Evolutionary conservation across 1,140 invertebrate species (phyloP), one percentile per base, ranked within the genome.

Genomic region (Drosophila novamexicana): DNA sequence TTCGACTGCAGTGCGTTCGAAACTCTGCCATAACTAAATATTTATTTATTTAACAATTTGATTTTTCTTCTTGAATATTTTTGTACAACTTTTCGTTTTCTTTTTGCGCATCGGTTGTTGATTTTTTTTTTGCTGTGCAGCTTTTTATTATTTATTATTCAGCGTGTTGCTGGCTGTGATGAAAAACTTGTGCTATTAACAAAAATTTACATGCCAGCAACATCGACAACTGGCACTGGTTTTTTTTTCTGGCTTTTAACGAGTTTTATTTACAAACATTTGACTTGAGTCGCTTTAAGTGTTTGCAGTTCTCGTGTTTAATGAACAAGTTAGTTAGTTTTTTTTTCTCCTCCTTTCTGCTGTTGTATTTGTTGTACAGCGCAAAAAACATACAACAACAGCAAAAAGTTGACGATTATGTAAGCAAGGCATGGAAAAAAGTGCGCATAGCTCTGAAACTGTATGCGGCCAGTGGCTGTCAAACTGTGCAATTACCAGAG

Each of bases 201-300:
- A 82, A 81, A 82, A 88, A 85, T 85, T 88, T 85, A 79, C 81
- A 88, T 85, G 81, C 47, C 62, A 62, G 54, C 54, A 16, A 44
- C 39, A 45, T 14, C 56, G 57, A 64, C 47, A 9, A 39, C 14
- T 16, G 57, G 61, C 53, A 65, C 73, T 72, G 73, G 62, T 81
- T 78, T 85, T 66, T 66, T 59, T 53, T 66, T 52, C 45, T 59
- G 40, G 39, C 62, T 67, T 73, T 83, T 79, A 86, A 86, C 83
- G 69, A 86, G 83, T 88, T 86, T 88, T 86, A 81, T 85, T 85
- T 86, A 88, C 79, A 88, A 86, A 86, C 84, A 88, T 86, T 85
- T 79, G 63, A 79, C 54, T 66, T 71, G 65, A 63, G 58, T 58
- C 65, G 45, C 58, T 63, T 47, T 45, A 62, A 62, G 67, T 66